These are phyloP conservation scores for Vanessa cardui DNA, from an alignment of 2,888 invertebrate species.

Conservation along the genomic window DNA sequence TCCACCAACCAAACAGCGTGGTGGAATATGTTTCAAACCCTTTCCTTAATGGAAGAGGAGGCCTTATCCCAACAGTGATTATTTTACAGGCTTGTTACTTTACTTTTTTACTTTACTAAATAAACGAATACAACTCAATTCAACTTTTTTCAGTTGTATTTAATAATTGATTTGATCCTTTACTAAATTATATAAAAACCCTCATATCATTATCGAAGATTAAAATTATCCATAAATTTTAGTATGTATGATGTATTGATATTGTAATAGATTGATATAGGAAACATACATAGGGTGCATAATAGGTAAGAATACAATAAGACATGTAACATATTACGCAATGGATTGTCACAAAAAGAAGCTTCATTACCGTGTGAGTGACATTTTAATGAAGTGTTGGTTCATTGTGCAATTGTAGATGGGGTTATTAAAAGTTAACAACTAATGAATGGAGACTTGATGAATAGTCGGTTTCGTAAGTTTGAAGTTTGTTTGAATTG, in stretches of 20 bases:
- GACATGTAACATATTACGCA: conserved; percentile 21
- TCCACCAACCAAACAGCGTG: too few species aligned
- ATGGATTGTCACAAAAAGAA: conserved; percentile 57
- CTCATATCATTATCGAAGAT: too few species aligned
- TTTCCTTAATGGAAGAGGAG: too few species aligned
- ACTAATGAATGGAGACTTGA: conserved; percentile 67
- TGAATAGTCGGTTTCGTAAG: conserved; percentile 49
- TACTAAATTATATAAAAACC: too few species aligned
- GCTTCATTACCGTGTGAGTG: conserved; percentile 61
- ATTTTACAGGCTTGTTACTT: too few species aligned
- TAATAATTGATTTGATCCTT: too few species aligned
- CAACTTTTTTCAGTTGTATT: too few species aligned
- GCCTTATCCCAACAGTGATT: too few species aligned
- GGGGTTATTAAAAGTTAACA: conserved; percentile 66
- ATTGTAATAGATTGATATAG: background rate
- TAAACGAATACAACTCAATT: too few species aligned
- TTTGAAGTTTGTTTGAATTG: conserved; percentile 28
- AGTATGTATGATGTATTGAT: background rate
- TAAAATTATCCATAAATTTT: too few species aligned
- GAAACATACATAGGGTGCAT: background rate
- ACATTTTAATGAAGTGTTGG: conserved; percentile 78
- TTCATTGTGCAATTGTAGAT: conserved; percentile 71
- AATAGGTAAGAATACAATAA: background rate
- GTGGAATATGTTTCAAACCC: too few species aligned
- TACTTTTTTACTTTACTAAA: too few species aligned